Base-by-base conservation (phyloP, 92 coral and sea anemone genomes). In the Siderastrea radians region DNA sequence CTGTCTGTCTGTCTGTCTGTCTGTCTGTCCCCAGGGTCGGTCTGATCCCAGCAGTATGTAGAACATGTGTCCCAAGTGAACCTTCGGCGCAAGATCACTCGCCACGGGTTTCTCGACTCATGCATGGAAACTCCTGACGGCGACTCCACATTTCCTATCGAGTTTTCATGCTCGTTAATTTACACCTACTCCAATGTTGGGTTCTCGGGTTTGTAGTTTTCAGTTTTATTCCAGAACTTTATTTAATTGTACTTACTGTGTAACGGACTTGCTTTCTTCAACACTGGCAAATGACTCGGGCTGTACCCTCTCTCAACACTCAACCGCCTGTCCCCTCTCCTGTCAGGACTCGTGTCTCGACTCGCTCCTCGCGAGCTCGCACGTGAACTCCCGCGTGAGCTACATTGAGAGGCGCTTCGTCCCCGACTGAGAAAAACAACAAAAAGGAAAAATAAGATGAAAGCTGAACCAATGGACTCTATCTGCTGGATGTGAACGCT, bases 321-420 rank as follows among this genome's bases (percentile, higher is more conserved):
- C 70, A 91, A 68, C 68, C 98, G 90, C 84, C 94, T 86, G 74
- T 90, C 94, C 38, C 38, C 38, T 65, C 72, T 72, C 63, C 98
- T 90, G 43, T 96, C 96, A 59, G 99, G 99, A 79, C 99, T 95
- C 61, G 98, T 91, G 85, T 95, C 98, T 63, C 98, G 87, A 55
- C 98, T 97, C 88, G 95, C 78, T 55, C 94, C 98, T 48, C 98
- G 98, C 6, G 96, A 93, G 65, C 96, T 93, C 38, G 96, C 93
- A 78, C 98, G 98, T 55, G 98, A 95, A 68, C 99, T 97, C 38
- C 97, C 96, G 45, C 98, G 98, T 13, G 99, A 97, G 74, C 95
- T 93, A 9, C 95, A 95, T 50, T 97, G 98, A 74, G 99, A 97
- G 48, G 93, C 89, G 5, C 78, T 89, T 49, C 95, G 86, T 38